A percentile compares a stretch with the other conserved stretches of the same genome.
phyloP scores from a whole-genome alignment of 2,888 invertebrate species.

The Hirtodrosophila trivittata region DNA sequence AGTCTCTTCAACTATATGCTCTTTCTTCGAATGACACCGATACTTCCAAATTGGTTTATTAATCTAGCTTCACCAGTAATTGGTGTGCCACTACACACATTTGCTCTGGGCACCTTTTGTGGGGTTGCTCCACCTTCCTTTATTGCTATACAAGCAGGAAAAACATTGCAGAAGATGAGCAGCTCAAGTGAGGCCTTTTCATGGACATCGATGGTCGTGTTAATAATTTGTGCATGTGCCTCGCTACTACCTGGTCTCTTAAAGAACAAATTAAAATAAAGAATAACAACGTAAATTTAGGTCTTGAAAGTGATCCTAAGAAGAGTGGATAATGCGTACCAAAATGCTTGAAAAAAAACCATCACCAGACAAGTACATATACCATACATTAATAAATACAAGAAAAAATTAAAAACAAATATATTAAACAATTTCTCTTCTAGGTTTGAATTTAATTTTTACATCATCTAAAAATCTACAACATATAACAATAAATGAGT shows the following conservation, averaged over 20 bases:
- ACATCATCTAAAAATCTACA: no score
- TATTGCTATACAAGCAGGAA: slow-evolving; percentile 98
- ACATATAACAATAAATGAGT: no score
- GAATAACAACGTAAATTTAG: slow-evolving; percentile 51
- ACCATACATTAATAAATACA: no score
- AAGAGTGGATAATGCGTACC: no score
- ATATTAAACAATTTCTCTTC: no score
- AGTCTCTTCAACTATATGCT: slow-evolving; percentile 98
- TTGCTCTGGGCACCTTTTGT: slow-evolving; percentile 97
- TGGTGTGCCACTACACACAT: slow-evolving; percentile 95
- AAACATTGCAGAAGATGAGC: slow-evolving; percentile 96
- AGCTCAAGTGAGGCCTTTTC: slow-evolving; percentile 95
- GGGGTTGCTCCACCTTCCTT: slow-evolving; percentile 99
- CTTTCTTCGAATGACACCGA: slow-evolving; percentile 98
- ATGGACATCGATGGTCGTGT: slow-evolving; percentile 91
- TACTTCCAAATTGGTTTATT: slow-evolving; percentile 98
- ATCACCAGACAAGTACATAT: no score
- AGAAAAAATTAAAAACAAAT: no score
- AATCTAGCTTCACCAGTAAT: slow-evolving; percentile 96
- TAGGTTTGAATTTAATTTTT: no score
- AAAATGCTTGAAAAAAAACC: no score
- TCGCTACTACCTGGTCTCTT: slow-evolving; percentile 95
- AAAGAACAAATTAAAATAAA: slow-evolving; percentile 90
- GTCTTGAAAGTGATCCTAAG: neutral
- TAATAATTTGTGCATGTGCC: slow-evolving; percentile 91